phyloP scores from a whole-genome alignment of 2,113 vertebrate species.

The Pollachius pollachius region DNA sequence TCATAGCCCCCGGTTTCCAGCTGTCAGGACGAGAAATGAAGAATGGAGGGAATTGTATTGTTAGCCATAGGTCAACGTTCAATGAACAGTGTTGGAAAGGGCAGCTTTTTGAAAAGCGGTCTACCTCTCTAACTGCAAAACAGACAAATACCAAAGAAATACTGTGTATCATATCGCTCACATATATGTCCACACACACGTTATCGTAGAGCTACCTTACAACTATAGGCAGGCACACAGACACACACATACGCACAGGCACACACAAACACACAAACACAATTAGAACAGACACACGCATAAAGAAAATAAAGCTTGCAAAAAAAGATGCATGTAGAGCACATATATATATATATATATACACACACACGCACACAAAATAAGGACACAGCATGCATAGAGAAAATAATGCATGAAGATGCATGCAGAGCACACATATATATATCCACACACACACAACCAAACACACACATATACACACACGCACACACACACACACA shows the following conservation, averaged over 20 bases:
- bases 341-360: neutral
- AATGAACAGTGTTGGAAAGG: conserved; percentile 50
- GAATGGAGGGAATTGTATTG: conserved; percentile 33
- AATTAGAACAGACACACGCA: neutral
- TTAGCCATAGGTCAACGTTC: conserved; percentile 50
- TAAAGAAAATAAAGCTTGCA: too few species aligned
- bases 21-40: neutral
- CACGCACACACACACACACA: conserved; percentile 13
- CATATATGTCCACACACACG: neutral
- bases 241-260: neutral
- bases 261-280: neutral
- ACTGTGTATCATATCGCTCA: neutral
- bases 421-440: neutral
- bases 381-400: too few species aligned
- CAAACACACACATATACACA: neutral
- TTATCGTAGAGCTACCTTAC: neutral
- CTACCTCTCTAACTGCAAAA: conserved; percentile 21
- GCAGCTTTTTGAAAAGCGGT: conserved; percentile 43
- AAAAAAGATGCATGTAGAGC: too few species aligned
- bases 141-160: conserved; percentile 8
- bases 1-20: too few species aligned
- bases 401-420: too few species aligned
- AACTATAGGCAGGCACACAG: neutral
- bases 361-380: too few species aligned
- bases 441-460: neutral